Conservation (phyloP, 2,113 vertebrate species). For the Oryzias curvinotus region DNA sequence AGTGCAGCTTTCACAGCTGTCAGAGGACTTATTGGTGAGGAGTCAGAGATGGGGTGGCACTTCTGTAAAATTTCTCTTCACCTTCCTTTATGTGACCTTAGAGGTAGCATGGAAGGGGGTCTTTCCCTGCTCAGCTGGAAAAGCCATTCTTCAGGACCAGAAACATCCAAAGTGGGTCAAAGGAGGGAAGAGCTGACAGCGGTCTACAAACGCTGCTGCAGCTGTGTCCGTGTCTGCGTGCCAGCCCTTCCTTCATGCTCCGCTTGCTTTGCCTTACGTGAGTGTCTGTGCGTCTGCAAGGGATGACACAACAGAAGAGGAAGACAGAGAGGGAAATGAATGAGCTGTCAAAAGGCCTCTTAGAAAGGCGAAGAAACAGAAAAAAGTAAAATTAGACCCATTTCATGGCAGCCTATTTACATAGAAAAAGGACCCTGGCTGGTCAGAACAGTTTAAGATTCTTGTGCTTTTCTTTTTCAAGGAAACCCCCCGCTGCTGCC, state of each 20-base stretch:
- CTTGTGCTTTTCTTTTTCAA: slow-evolving; percentile 29
- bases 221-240: slow-evolving; percentile 37
- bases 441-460: slow-evolving; percentile 10
- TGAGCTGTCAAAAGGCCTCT: slow-evolving; percentile 3
- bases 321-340: slow-evolving; percentile 8
- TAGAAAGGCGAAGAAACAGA: not conserved
- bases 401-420: slow-evolving; percentile 33
- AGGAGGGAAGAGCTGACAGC: slow-evolving; percentile 50
- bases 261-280: slow-evolving; percentile 32
- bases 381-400: slow-evolving; percentile 12
- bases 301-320: slow-evolving; percentile 37
- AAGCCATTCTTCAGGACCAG: slow-evolving; percentile 59
- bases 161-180: slow-evolving; percentile 71
- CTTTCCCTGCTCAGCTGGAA: slow-evolving; percentile 54
- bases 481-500: slow-evolving; percentile 45
- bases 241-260: slow-evolving; percentile 13
- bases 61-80: slow-evolving; percentile 1
- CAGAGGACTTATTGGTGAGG: slow-evolving; percentile 29
- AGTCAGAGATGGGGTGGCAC: slow-evolving; percentile 10
- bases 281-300: slow-evolving; percentile 1
- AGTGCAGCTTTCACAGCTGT: slow-evolving; percentile 18
- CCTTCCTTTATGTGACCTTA: slow-evolving; percentile 30
- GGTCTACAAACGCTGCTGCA: slow-evolving; percentile 40
- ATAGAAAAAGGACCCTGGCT: slow-evolving; percentile 31
- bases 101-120: slow-evolving; percentile 12